Conservation (phyloP, 2,113 vertebrate species). For the Psilopsiagon aymara region DNA sequence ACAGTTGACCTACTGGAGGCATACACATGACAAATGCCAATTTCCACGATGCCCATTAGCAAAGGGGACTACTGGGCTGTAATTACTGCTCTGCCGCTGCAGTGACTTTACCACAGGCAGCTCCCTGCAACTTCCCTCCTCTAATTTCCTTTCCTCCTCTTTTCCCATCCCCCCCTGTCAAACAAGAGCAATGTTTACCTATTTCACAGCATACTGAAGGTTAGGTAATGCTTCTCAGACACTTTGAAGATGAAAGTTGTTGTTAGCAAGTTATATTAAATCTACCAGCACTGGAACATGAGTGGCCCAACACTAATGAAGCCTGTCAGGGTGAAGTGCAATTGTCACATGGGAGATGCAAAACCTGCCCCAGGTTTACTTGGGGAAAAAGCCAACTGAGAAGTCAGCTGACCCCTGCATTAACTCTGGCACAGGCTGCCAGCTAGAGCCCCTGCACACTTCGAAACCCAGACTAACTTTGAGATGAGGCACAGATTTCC, state of each 20-base stretch:
- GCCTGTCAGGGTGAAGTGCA: background rate
- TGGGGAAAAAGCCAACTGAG: background rate
- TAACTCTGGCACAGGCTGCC: background rate
- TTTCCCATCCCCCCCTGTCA: background rate
- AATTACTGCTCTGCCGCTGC: background rate
- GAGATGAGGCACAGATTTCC: background rate
- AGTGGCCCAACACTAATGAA: background rate
- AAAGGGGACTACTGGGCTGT: background rate
- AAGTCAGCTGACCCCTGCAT: background rate
- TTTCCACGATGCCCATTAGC: background rate
- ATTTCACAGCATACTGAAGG: background rate
- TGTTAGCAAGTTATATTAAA: background rate
- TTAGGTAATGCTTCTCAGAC: background rate
- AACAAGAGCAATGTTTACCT: background rate
- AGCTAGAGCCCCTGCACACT: background rate
- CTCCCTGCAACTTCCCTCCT: slow-evolving; percentile 24
- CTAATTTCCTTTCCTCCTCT: slow-evolving; percentile 41
- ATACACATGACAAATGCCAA: background rate
- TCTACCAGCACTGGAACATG: background rate
- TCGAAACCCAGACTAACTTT: background rate
- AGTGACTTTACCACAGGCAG: background rate
- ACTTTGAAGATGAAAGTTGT: slow-evolving; percentile 17
- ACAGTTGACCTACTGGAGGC: background rate
- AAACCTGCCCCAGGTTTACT: background rate
- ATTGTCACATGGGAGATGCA: background rate